Evolutionary conservation across 1,140 invertebrate genomes (phyloP).

Genomic region (Condylostylus longicornis): DNA sequence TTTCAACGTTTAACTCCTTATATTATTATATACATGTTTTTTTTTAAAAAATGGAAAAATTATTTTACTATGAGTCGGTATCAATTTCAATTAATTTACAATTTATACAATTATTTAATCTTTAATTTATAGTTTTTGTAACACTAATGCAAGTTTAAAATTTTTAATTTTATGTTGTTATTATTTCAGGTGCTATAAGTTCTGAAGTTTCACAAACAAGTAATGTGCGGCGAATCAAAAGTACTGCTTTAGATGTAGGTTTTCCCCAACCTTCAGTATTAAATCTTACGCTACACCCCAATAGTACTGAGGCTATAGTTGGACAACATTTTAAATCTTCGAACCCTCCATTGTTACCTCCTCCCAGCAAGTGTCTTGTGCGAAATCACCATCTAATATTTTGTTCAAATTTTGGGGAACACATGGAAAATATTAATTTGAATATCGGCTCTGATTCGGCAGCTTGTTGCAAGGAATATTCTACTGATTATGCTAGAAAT

Average conservation of each 20-base stretch:
- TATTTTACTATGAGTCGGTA: too few species aligned
- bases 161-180: too few species aligned
- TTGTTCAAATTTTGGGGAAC: constrained; percentile 37
- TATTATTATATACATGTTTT: too few species aligned
- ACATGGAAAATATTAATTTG: constrained; percentile 34
- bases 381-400: constrained; percentile 49
- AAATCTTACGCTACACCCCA: constrained; percentile 46
- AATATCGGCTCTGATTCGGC: constrained; percentile 49
- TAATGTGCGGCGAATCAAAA: constrained; percentile 44
- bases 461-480: constrained; percentile 20
- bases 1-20: too few species aligned
- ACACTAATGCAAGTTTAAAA: too few species aligned
- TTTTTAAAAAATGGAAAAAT: too few species aligned
- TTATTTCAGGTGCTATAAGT: too few species aligned
- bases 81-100: too few species aligned
- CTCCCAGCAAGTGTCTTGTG: constrained; percentile 46
- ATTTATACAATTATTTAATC: too few species aligned
- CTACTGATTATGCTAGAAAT: constrained; percentile 13
- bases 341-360: constrained; percentile 42
- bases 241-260: constrained; percentile 47
- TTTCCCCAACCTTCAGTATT: constrained; percentile 45
- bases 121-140: too few species aligned
- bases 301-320: constrained; percentile 49
- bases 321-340: constrained; percentile 43
- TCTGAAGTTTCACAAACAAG: too few species aligned